Evolutionary conservation across 2,888 invertebrate species (phyloP).

Genomic region (Himalopsyche tibetana): DNA sequence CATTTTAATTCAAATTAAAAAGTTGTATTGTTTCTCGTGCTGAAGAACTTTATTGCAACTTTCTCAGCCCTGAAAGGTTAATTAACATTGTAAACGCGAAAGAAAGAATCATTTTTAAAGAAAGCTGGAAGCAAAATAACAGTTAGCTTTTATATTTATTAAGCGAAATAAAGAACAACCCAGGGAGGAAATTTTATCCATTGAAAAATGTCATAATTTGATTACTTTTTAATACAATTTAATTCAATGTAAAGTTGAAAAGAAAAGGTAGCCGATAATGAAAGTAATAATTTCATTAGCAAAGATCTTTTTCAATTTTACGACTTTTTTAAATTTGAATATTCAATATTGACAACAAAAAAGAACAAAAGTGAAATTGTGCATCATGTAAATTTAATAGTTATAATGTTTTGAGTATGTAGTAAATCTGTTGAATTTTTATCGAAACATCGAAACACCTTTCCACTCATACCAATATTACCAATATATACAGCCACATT

Average conservation of each 20-base stretch:
- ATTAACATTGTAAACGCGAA: neutral
- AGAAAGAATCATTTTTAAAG: slow-evolving; percentile 1
- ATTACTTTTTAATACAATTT: slow-evolving; percentile 23
- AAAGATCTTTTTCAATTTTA: neutral
- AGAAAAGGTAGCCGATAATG: slow-evolving; percentile 11
- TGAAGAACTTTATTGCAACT: neutral
- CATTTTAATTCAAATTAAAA: neutral
- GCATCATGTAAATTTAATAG: too few species aligned
- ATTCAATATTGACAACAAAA: too few species aligned
- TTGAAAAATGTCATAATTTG: slow-evolving; percentile 37
- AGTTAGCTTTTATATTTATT: neutral
- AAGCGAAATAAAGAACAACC: neutral
- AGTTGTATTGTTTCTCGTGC: neutral
- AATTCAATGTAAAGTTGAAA: neutral
- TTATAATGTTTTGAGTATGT: too few species aligned
- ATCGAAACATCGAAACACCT: too few species aligned
- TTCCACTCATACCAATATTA: too few species aligned
- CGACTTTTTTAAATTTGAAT: neutral
- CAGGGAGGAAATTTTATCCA: neutral
- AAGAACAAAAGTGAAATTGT: too few species aligned
- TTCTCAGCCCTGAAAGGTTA: slow-evolving; percentile 14
- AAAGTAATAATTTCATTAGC: slow-evolving; percentile 10
- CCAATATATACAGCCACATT: too few species aligned
- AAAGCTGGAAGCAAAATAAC: neutral
- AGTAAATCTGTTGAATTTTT: too few species aligned